Conservation (phyloP, 2,113 vertebrate species). For the Gnathonemus echidnorhynchus region DNA sequence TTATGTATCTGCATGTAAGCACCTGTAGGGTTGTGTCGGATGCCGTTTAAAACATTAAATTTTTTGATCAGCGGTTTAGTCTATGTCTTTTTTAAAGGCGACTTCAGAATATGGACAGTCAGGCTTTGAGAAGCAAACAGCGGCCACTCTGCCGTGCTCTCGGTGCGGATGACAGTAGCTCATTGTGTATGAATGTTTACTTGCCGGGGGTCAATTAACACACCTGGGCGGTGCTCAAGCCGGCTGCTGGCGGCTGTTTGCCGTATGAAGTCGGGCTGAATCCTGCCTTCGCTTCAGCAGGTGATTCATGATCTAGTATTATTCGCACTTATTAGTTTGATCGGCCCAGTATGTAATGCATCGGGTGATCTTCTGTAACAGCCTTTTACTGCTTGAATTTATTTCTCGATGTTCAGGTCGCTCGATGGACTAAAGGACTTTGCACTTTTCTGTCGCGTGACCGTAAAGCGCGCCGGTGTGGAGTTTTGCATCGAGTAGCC, state of each 20-base stretch:
- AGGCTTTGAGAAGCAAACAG: neutral
- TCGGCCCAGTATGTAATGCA: neutral
- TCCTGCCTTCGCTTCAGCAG: neutral
- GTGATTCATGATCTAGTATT: neutral
- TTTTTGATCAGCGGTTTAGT: neutral
- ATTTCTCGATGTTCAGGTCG: neutral
- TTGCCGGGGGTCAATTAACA: neutral
- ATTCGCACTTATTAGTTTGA: neutral
- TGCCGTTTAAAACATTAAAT: neutral
- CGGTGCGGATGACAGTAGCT: neutral
- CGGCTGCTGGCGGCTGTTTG: slow-evolving; percentile 1
- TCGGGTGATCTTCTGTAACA: neutral
- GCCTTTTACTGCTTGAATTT: neutral
- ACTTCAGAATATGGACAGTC: neutral
- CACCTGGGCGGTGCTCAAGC: neutral
- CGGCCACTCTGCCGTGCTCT: neutral
- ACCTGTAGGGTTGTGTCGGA: neutral
- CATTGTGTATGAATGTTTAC: slow-evolving; percentile 5
- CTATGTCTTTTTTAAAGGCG: neutral
- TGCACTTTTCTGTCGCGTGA: neutral
- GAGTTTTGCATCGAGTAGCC: neutral
- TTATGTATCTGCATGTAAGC: neutral
- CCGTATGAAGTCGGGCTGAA: neutral
- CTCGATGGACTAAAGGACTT: neutral
- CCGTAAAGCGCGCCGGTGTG: neutral